Conservation (phyloP, 1,140 invertebrate genomes). For the Samia ricini region DNA sequence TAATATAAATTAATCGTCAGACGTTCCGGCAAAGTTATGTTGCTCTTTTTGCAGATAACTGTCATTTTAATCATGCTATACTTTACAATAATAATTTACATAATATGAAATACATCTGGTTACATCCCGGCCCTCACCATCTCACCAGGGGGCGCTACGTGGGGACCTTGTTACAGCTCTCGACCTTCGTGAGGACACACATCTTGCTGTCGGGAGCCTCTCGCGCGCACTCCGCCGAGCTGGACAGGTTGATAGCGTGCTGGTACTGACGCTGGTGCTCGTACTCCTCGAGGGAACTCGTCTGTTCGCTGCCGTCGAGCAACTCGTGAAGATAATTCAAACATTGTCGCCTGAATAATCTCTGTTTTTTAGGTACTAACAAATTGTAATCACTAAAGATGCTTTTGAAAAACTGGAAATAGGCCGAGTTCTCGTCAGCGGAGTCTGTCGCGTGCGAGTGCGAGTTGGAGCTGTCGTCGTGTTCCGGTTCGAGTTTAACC, state of each 20-base stretch:
- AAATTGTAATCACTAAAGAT: slow-evolving; percentile 59
- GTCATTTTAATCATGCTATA: too few relatives aligned
- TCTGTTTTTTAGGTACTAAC: slow-evolving; percentile 41
- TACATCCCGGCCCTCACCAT: too few relatives aligned
- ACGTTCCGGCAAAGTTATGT: too few relatives aligned
- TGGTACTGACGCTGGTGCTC: too few relatives aligned
- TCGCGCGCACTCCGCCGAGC: slow-evolving; percentile 18
- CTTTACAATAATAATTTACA: too few relatives aligned
- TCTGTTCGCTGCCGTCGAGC: slow-evolving; percentile 44
- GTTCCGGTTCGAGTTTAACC: slow-evolving; percentile 20
- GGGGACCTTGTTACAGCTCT: background rate
- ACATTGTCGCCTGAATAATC: slow-evolving; percentile 54
- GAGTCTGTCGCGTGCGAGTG: slow-evolving; percentile 36
- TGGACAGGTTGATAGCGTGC: slow-evolving; percentile 46
- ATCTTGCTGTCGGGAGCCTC: slow-evolving; percentile 3
- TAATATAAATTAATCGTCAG: too few relatives aligned
- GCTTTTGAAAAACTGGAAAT: slow-evolving; percentile 68
- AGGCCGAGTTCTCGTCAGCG: slow-evolving; percentile 60
- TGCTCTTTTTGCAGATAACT: too few relatives aligned
- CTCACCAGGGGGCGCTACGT: too few relatives aligned
- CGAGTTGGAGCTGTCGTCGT: slow-evolving; percentile 7
- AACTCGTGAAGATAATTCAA: slow-evolving; percentile 50
- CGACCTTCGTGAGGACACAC: background rate
- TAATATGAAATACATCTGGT: too few relatives aligned
- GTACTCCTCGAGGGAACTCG: too few relatives aligned